Evolutionary conservation across 2,888 invertebrate species (phyloP), one percentile per base, ranked within the genome.

Genomic region (Leptopilina myrica): DNA sequence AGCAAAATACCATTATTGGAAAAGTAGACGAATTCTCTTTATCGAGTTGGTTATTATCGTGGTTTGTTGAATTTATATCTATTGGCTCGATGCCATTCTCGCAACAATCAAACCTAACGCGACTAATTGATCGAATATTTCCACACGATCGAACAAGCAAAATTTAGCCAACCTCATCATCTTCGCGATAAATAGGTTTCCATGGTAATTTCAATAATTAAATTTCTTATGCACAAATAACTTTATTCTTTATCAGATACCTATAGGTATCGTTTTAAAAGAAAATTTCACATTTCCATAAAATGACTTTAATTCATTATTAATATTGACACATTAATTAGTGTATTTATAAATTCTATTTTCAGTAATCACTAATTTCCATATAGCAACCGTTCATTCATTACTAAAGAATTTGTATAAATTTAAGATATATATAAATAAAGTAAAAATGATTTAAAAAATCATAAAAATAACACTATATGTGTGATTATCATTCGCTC

Each of bases 181-280:
- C 64, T 64, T 64, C 40, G 33, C 40, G 33, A 64, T 64, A 26
- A 64, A 64, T 64, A 11, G 12, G 33, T 64, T 40, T 64, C 33
- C 26, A 64, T 64, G 33, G 9, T 64, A 40, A 64, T 64, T 64
- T 14, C 64, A 33, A 33, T 26, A 26, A 62, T 33, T 33, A 4
- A 49, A 49, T 64, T 64, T 5, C 64, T 64, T 8, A 9, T 8
- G 11, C 64, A 40, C 6, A 40, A 64, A 64, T 11, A 9, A 64
- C 33, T 64, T 64, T 33, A 81, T 83, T 80, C 80, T 20, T 20
- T 40, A 15, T 62, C 15, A 15, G 15, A 3, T 6, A 20, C 8
- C 1, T 7, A 9, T 20, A 20, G n/a, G n/a, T 59, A 3, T 59
- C 7, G 8, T 9, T 15, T 62, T 62, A 8, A 62, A 7, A 8